Evolutionary conservation across 2,888 invertebrate species (phyloP).

Genomic region (Cephus pulcher): DNA sequence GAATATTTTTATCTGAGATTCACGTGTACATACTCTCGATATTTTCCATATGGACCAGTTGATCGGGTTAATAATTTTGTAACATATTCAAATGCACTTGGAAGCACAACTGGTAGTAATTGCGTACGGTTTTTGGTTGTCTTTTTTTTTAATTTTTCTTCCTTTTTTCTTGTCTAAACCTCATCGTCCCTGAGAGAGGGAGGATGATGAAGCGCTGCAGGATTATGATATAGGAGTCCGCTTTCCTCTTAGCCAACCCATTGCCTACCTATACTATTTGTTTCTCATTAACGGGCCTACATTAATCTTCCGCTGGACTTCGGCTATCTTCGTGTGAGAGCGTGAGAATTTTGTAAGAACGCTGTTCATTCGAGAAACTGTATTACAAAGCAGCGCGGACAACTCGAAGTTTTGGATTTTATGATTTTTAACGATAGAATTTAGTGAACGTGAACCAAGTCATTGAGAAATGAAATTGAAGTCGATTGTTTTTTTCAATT

Average conservation of each 20-base stretch:
- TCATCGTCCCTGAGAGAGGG: background rate
- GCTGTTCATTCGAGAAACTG: background rate
- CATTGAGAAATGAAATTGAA: background rate
- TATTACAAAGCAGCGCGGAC: too few species aligned
- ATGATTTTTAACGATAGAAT: too few species aligned
- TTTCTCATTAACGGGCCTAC: conserved; percentile 60
- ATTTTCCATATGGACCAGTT: too few species aligned
- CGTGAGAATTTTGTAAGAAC: conserved; percentile 37
- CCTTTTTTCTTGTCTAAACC: too few species aligned
- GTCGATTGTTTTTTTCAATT: conserved; percentile 11
- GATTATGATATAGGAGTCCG: conserved; percentile 36
- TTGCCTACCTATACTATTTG: conserved; percentile 49
- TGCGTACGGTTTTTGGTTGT: too few species aligned
- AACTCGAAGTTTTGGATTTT: too few species aligned
- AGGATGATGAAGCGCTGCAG: conserved; percentile 21
- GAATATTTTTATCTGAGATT: too few species aligned
- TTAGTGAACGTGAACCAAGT: conserved; percentile 14
- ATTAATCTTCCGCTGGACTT: conserved; percentile 55
- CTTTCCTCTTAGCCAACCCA: conserved; percentile 29
- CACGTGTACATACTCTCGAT: too few species aligned
- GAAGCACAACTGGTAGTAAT: too few species aligned
- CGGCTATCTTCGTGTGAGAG: conserved; percentile 27
- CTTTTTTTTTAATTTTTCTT: too few species aligned
- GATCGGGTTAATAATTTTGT: too few species aligned
- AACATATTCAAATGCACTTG: too few species aligned